A percentile compares a stretch with the other conserved stretches of the same genome.
These are phyloP conservation scores for Verasper variegatus DNA, from an alignment of 2,113 vertebrate genomes.

Conservation along the genomic window DNA sequence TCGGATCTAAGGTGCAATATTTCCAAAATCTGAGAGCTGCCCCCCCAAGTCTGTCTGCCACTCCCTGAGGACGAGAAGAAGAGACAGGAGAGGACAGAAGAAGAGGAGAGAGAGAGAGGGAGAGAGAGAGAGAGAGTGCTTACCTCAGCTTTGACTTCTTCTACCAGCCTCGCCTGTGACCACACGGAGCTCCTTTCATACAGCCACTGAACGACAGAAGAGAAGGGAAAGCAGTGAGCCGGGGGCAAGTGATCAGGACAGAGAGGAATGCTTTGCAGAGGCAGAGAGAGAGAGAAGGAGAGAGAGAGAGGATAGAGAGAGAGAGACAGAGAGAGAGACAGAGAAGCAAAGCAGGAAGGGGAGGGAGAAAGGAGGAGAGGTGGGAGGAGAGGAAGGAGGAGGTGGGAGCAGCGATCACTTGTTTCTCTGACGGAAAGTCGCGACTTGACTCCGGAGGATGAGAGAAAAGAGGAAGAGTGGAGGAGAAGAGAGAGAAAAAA, in stretches of 20 bases:
- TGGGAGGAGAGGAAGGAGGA: slow-evolving; percentile 63
- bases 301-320: slow-evolving; percentile 12
- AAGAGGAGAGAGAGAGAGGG: slow-evolving; percentile 10
- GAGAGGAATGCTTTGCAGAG: slow-evolving; percentile 77
- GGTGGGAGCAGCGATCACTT: slow-evolving; percentile 76
- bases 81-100: not conserved
- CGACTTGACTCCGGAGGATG: slow-evolving; percentile 73
- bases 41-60: slow-evolving; percentile 52
- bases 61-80: slow-evolving; percentile 63
- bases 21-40: slow-evolving; percentile 47
- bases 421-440: slow-evolving; percentile 79
- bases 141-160: slow-evolving; percentile 91
- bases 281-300: slow-evolving; percentile 34
- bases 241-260: slow-evolving; percentile 72
- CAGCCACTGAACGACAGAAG: slow-evolving; percentile 86
- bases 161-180: slow-evolving; percentile 83
- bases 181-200: slow-evolving; percentile 83
- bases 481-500: slow-evolving; percentile 19
- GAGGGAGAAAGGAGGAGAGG: slow-evolving; percentile 58
- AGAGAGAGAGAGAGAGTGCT: slow-evolving; percentile 63
- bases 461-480: slow-evolving; percentile 59
- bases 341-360: slow-evolving; percentile 60
- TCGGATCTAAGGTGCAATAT: slow-evolving; percentile 46
- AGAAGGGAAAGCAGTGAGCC: slow-evolving; percentile 75
- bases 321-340: slow-evolving; percentile 30